Percentiles rank a stretch among this genome's conserved stretches.
phyloP scores from a whole-genome alignment of 2,113 vertebrate species.

The Pomatostomus ruficeps region DNA sequence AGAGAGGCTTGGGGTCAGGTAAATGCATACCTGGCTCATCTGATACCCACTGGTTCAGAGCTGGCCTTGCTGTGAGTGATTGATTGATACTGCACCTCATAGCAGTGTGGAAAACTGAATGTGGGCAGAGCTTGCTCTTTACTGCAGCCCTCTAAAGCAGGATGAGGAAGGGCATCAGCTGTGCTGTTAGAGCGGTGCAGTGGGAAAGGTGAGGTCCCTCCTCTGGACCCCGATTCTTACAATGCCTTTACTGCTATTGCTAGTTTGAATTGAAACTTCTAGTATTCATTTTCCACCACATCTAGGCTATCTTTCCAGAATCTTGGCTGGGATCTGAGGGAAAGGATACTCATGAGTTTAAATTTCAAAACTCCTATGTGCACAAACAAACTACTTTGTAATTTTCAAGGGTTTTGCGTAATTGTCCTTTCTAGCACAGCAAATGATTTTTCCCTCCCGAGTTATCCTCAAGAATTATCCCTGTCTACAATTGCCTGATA shows the following conservation, averaged over 20 bases:
- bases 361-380: not conserved
- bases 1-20: not conserved
- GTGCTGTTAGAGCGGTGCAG: rapidly evolving
- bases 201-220: not conserved
- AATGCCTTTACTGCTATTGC: not conserved
- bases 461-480: not conserved
- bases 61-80: not conserved
- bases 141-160: not conserved
- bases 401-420: not conserved
- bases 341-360: not conserved
- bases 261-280: not conserved
- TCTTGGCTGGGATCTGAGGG: not conserved
- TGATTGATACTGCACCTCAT: not conserved
- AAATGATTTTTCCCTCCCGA: not conserved
- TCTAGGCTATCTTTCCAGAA: not conserved
- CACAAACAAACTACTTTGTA: not conserved
- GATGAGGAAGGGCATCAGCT: not conserved
- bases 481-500: not conserved
- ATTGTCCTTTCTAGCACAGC: not conserved
- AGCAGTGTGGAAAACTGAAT: not conserved
- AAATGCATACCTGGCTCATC: not conserved
- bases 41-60: not conserved
- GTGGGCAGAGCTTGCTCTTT: not conserved
- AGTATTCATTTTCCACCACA: not conserved
- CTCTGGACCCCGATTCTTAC: not conserved